Evolutionary conservation across 2,113 vertebrate species (phyloP), one percentile per base, ranked within the genome.

Genomic region (Pituophis catenifer): DNA sequence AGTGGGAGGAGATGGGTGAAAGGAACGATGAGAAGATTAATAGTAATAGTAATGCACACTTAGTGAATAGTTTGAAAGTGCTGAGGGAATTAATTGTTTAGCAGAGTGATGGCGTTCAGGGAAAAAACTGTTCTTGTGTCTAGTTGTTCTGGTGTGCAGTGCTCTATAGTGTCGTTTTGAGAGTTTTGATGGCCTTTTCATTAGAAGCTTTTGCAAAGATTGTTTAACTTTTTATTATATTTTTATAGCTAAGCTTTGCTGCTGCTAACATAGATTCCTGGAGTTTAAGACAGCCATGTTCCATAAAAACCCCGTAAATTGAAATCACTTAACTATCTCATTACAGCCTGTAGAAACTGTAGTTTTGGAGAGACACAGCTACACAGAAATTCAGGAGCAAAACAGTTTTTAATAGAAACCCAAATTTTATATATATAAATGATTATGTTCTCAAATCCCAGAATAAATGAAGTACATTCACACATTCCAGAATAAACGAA

Each of bases 321-420:
- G 95, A 96, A 94, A 95, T 94, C 90, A 93, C 29, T 95, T 93
- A 91, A 91, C 96, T 94, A 94, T 93, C 91, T 91, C 90, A 59
- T 93, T 93, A 95, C 94, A 93, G 91, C 95, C 90, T 58, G 57
- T 58, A 58, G 19, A 93, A 0, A 0, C 90, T 96, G 86, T 0
- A 0, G 90, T 21, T 58, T 95, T 94, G 96, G 62, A 95, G 70
- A 94, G 91, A 90, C 48, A 21, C 65, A 81, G 94, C 65, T 91
- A 91, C 94, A 95, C 89, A 93, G 86, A 94, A 94, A 94, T 92
- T 58, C 10, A 33, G 3, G 52, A 89, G 58, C 23, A 59, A 24
- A 59, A 44, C 94, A 57, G 70, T 92, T 53, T 93, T 87, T 95
- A 88, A 94, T 53, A 94, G 88, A 48, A 92, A 94, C 58, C 89